A percentile compares a stretch with the other conserved stretches of the same genome.
Conservation (phyloP, 2,797 vertebrate species). For the Amazona ochrocephala region DNA sequence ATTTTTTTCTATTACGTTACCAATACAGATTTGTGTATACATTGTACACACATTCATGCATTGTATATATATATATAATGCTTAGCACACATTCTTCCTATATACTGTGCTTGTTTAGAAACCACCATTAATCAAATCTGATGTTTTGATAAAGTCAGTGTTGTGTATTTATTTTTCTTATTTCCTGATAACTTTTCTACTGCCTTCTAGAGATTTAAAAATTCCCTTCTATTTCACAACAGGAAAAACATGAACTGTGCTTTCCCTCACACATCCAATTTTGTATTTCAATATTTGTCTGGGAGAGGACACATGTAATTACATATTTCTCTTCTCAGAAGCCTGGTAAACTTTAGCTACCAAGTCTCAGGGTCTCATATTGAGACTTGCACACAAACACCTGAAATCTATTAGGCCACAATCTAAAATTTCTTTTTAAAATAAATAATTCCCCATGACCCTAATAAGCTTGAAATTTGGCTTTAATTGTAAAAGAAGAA, state of each 20-base stretch:
- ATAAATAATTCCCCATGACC: background rate
- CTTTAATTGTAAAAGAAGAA: background rate
- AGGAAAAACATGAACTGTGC: background rate
- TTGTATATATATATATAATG: too few relatives aligned
- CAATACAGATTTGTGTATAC: background rate
- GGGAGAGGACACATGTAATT: background rate
- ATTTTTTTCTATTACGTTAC: accelerated
- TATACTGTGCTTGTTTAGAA: background rate
- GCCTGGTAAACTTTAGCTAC: background rate
- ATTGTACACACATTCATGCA: background rate
- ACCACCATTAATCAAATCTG: background rate
- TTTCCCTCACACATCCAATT: background rate
- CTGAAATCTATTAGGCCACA: background rate
- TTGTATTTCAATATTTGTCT: background rate
- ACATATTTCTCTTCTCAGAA: background rate
- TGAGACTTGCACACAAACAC: background rate
- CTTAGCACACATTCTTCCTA: accelerated
- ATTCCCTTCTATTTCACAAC: background rate
- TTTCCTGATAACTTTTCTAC: background rate
- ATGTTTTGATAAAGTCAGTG: background rate
- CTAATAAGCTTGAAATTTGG: background rate
- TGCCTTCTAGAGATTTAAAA: background rate
- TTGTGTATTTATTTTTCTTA: background rate
- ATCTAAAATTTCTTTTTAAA: background rate
- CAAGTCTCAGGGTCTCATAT: background rate